Percentiles rank a stretch among this genome's conserved stretches.
Conservation (phyloP, 2,797 vertebrate genomes). For the Sebastes oblongus region DNA sequence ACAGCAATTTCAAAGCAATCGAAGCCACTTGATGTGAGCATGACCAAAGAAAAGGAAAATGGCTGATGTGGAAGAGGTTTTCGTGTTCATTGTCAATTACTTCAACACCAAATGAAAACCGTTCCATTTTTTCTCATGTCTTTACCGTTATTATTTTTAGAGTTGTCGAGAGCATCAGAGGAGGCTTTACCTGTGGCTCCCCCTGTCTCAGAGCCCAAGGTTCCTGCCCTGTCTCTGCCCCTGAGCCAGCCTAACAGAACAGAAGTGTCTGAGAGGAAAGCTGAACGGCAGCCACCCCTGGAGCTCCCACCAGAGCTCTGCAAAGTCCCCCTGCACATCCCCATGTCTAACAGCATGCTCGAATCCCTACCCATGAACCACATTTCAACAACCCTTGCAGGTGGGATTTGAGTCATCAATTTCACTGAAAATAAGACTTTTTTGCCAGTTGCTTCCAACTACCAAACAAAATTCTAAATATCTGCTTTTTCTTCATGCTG, state of each 20-base stretch:
- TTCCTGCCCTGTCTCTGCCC: conserved; percentile 72
- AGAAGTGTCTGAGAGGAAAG: conserved; percentile 67
- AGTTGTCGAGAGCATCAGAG: conserved; percentile 67
- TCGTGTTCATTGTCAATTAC: neutral
- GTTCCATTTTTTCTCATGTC: neutral
- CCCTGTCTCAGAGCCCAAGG: conserved; percentile 65
- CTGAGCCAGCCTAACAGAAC: conserved; percentile 61
- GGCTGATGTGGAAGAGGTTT: neutral
- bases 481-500: neutral
- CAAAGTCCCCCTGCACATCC: conserved; percentile 71
- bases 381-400: conserved; percentile 68
- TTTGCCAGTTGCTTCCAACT: neutral
- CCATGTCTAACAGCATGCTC: conserved; percentile 73
- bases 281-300: conserved; percentile 59
- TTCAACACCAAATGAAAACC: neutral
- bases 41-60: neutral
- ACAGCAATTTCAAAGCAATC: neutral
- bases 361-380: conserved; percentile 73
- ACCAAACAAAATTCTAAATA: neutral
- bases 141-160: conserved; percentile 27
- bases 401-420: conserved; percentile 38
- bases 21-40: neutral
- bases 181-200: conserved; percentile 75
- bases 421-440: neutral
- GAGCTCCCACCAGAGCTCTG: conserved; percentile 71